phyloP scores from a whole-genome alignment of 2,797 vertebrate genomes.

The Orientallactaga sibirica region DNA sequence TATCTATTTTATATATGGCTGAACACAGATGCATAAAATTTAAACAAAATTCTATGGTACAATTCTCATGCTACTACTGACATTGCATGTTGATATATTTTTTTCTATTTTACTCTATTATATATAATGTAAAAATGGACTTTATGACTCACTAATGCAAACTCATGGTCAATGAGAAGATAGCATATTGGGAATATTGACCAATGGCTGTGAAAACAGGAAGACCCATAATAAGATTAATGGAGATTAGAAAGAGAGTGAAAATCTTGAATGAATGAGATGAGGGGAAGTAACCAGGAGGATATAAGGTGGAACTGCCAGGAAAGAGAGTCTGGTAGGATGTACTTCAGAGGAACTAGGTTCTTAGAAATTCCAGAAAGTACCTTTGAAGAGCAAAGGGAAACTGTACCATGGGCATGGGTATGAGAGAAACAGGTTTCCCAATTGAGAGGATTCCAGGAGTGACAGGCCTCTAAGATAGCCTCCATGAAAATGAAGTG shows the following conservation, averaged over 20 bases:
- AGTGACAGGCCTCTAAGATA: no score
- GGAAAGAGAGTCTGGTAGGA: neutral
- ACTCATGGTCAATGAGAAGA: neutral
- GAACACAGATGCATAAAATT: neutral
- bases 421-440: neutral
- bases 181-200: neutral
- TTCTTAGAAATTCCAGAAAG: neutral
- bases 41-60: slow-evolving; percentile 6
- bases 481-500: neutral
- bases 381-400: neutral
- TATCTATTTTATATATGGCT: neutral
- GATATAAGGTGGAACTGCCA: neutral
- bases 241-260: neutral
- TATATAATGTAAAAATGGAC: neutral
- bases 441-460: fast-evolving
- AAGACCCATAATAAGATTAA: neutral
- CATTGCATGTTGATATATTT: neutral
- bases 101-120: neutral
- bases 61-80: neutral
- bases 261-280: neutral
- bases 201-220: neutral
- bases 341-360: neutral
- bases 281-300: neutral
- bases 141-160: neutral
- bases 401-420: fast-evolving